Percentiles rank a stretch among this genome's conserved stretches.
phyloP scores from a whole-genome alignment of 1,140 invertebrate species.

The Drosophila persimilis region DNA sequence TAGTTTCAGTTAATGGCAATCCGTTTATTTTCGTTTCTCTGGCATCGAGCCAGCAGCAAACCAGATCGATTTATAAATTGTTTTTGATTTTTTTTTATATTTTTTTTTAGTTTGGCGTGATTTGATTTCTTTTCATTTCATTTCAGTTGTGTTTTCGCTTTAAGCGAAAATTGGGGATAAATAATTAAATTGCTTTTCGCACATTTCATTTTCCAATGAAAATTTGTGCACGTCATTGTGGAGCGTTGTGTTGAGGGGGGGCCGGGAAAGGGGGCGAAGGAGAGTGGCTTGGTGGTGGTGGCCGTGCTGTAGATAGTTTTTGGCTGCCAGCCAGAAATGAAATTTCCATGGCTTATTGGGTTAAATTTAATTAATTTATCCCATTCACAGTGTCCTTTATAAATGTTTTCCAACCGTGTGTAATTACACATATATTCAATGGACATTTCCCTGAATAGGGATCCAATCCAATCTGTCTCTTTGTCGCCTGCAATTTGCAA shows the following conservation, averaged over 20 bases:
- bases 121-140: conserved; percentile 9
- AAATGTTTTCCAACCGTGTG: conserved; percentile 37
- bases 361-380: conserved; percentile 82
- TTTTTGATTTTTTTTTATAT: conserved; percentile 41
- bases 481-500: conserved; percentile 50
- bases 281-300: conserved; percentile 1
- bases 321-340: conserved; percentile 58
- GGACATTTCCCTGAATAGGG: conserved; percentile 62
- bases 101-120: conserved; percentile 27
- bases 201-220: conserved; percentile 51
- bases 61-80: conserved; percentile 60
- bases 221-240: conserved; percentile 34
- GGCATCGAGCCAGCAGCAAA: conserved; percentile 55
- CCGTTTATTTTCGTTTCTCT: conserved; percentile 44
- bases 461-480: neutral
- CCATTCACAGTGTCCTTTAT: conserved; percentile 20
- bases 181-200: conserved; percentile 76
- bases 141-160: neutral
- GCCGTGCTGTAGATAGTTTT: conserved; percentile 1
- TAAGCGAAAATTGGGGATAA: conserved; percentile 66
- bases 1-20: conserved; percentile 50
- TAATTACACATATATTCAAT: conserved; percentile 73
- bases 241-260: neutral
- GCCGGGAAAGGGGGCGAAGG: no score
- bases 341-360: conserved; percentile 71